phyloP scores from a whole-genome alignment of 2,113 vertebrate genomes.

The Phycodurus eques region DNA sequence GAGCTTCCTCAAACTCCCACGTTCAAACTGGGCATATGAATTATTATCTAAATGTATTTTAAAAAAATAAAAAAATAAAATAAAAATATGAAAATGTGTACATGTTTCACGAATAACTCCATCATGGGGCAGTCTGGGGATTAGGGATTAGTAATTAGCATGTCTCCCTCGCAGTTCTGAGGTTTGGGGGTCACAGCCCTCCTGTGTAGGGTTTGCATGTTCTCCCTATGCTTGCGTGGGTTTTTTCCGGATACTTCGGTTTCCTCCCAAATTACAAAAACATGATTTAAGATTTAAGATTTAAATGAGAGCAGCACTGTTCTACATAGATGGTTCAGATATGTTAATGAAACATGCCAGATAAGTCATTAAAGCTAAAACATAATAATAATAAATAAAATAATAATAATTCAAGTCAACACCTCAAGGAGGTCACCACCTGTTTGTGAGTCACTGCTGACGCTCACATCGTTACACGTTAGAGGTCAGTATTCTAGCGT shows the following conservation, averaged over 20 bases:
- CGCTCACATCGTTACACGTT: neutral
- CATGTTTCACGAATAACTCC: no score
- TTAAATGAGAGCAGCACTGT: neutral
- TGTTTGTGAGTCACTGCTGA: slow-evolving; percentile 8
- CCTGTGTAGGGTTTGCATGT: neutral
- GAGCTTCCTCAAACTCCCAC: no score
- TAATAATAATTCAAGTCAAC: neutral
- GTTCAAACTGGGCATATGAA: no score
- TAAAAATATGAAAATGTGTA: no score
- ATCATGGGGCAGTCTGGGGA: no score
- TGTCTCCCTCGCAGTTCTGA: neutral
- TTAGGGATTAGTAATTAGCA: neutral
- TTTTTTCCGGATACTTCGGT: neutral
- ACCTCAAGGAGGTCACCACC: neutral
- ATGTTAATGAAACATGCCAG: neutral
- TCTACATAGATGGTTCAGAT: neutral
- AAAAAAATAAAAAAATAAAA: no score
- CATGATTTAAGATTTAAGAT: neutral
- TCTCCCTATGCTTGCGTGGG: neutral
- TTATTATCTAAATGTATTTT: no score
- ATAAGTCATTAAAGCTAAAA: neutral
- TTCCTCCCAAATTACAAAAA: neutral
- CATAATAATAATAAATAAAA: no score
- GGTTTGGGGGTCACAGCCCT: neutral
- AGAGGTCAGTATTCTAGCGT: neutral